Base-by-base conservation (phyloP, 1,140 invertebrate genomes). In the Neuroterus valhalla region DNA sequence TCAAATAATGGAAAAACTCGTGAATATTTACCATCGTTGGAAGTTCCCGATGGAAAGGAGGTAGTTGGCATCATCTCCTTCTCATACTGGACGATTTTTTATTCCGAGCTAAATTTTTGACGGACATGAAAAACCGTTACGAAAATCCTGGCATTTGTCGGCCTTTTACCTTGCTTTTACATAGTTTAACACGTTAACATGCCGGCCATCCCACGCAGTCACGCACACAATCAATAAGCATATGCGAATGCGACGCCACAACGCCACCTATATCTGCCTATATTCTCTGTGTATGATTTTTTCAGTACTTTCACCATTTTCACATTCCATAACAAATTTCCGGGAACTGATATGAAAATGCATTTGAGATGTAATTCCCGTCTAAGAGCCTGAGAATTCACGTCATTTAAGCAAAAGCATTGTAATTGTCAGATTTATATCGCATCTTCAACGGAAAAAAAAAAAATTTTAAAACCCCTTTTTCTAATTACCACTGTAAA, bases 1-100 rank as follows among this genome's bases (percentile, higher is more conserved):
- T 17, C 10, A 55, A 31, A 46, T 66, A 50, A 15, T 50, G 6
- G 66, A 15, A 45, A 75, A 52, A 66, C 31, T 62, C 15, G 78
- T 78, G 66, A 62, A 73, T 74, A 83, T 78, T 80, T 85, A 86
- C 85, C 84, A 87, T 84, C 86, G 79, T 84, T 87, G 77, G 86
- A 84, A 81, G 84, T 84, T 79, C 79, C 86, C 77, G 84, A 80
- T 82, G 87, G 86, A 78, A 85, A 82, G 82, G 87, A 83, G 50
- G 83, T 86, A 78, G 84, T 85, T 81, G 87, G 86, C 89, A 90
- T 90, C 89, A 89, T 90, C 82, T 89, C 88, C 82, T 76, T 77
- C 69, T 84, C 84, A 83, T 87, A 74, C 68, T 86, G 83, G 76
- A 82, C 70, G 78, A 82, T 79, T 52, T 74, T 78, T 82, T 69